Base-by-base conservation (phyloP, 92 coral and sea anemone genomes). In the Montipora capitata region DNA sequence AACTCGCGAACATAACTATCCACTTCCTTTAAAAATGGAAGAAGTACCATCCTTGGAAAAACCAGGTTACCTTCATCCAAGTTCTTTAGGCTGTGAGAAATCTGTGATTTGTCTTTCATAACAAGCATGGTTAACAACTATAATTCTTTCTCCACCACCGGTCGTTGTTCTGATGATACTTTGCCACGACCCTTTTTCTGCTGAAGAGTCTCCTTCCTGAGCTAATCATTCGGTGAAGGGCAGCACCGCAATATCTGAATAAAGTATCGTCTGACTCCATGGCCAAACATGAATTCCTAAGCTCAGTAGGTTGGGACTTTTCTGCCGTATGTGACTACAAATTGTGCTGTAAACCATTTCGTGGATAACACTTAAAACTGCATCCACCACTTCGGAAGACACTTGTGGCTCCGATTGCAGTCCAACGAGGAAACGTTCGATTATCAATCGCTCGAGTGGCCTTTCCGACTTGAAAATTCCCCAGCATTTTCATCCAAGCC, bases 211-310 rank as follows among this genome's bases (percentile, higher is more conserved):
- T 87, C 91, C 74, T 13, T 35, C 65, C 85, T 42, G 40, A 90
- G 81, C 42, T 68, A 2, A 84, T 90, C 86, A 90, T 77, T 52
- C 59, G 62, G 38, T 64, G 76, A 27, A 90, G 78, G 57, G 89
- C 86, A 15, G 86, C 85, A 13, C 89, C 89, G 67, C 93, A 84
- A 62, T 78, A 84, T 43, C 85, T 66, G 61, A 48, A 90, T 43
- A 90, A 52, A 11, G 76, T 89, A 17, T 88, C 88, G 57, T 77
- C 89, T 71, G 75, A 48, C 76, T 81, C 86, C 45, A 18, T 35
- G 44, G 68, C 61, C 76, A 68, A 40, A 27, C 44, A 17, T 51
- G 86, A 81, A 13, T 14, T 40, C 45, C 52, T 67, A 18, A 7
- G 16, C 9, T 76, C 68, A 6, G 18, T 52, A 27, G 15, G 69